A percentile compares a stretch with the other conserved stretches of the same genome.
These are phyloP conservation scores for Sesia bembeciformis DNA, from an alignment of 2,888 invertebrate species.

Conservation along the genomic window DNA sequence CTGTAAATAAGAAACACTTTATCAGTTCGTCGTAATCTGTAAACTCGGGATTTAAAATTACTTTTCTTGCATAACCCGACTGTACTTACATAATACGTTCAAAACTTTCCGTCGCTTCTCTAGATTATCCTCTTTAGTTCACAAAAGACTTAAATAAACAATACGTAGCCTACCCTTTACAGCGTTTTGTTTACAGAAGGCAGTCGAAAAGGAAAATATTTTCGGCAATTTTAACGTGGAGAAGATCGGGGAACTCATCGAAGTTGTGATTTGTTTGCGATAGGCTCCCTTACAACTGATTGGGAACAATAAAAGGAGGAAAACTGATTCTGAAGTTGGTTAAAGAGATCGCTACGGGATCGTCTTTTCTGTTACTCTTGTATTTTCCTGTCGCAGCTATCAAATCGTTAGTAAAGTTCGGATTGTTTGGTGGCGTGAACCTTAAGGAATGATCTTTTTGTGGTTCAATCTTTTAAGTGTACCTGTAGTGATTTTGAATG, in stretches of 20 bases:
- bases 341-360: constrained; percentile 19
- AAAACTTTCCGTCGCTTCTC: neutral
- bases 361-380: neutral
- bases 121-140: neutral
- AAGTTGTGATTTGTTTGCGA: constrained; percentile 36
- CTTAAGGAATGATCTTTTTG: too few relatives aligned
- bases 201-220: neutral
- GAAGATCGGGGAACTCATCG: constrained; percentile 27
- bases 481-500: too few relatives aligned
- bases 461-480: too few relatives aligned
- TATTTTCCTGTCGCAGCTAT: neutral
- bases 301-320: constrained; percentile 26
- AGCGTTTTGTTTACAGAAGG: neutral
- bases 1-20: too few relatives aligned
- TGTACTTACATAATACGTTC: neutral
- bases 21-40: too few relatives aligned
- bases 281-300: constrained; percentile 21
- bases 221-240: neutral
- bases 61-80: too few relatives aligned
- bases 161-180: neutral
- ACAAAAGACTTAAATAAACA: neutral
- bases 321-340: constrained; percentile 31
- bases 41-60: too few relatives aligned
- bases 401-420: too few relatives aligned
- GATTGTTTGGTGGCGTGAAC: too few relatives aligned